A percentile compares a stretch with the other conserved stretches of the same genome.
Evolutionary conservation across 2,888 invertebrate species (phyloP).

Genomic region (Nysson spinosus): DNA sequence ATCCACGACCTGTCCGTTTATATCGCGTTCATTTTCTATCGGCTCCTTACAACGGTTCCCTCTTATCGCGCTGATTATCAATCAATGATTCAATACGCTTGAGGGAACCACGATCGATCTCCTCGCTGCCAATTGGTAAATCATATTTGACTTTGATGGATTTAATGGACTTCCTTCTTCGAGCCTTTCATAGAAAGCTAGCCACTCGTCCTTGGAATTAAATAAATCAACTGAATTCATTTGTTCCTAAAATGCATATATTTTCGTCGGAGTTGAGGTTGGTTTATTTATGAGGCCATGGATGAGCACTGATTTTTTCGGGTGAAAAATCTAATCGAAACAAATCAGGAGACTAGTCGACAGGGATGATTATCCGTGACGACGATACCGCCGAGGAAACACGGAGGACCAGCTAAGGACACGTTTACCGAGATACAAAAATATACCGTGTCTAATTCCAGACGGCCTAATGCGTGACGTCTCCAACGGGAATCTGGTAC

Average conservation of each 20-base stretch:
- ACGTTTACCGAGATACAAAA: slow-evolving; percentile 20
- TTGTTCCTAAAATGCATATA: no score
- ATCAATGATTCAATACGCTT: slow-evolving; percentile 21
- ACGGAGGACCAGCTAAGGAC: slow-evolving; percentile 1
- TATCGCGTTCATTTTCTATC: slow-evolving; percentile 41
- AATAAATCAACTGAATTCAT: no score
- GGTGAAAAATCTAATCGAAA: background rate
- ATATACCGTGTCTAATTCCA: slow-evolving; percentile 35
- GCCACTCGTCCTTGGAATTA: no score
- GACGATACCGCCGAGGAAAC: slow-evolving; percentile 18
- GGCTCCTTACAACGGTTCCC: slow-evolving; percentile 27
- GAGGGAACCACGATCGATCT: slow-evolving; percentile 16
- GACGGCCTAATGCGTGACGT: slow-evolving; percentile 38
- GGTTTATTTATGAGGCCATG: no score
- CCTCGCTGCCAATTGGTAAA: background rate
- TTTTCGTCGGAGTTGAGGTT: no score
- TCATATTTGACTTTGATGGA: no score
- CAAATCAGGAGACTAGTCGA: background rate
- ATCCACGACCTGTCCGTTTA: slow-evolving; percentile 20
- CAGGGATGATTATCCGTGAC: slow-evolving; percentile 27
- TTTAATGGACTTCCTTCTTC: no score
- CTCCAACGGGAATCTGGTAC: slow-evolving; percentile 10
- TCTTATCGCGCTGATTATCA: slow-evolving; percentile 27
- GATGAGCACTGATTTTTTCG: background rate
- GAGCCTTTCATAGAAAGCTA: no score